Evolutionary conservation across 2,797 vertebrate species (phyloP), one percentile per base, ranked within the genome.

Genomic region (Cynopterus sphinx): DNA sequence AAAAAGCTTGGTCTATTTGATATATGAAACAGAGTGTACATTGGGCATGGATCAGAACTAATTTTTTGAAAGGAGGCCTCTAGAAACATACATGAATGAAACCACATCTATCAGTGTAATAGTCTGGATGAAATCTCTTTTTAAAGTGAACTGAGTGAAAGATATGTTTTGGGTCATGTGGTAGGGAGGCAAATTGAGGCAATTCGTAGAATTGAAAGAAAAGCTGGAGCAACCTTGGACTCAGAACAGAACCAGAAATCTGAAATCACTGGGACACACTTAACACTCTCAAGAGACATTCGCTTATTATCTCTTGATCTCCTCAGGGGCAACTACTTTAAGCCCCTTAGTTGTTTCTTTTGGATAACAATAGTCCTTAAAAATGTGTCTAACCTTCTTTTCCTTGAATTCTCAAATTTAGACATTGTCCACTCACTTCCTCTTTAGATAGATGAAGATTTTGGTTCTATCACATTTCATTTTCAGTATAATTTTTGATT

Each of bases 401-500:
- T 78, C 78, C 43, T 82, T 65, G 3, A 57, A 55, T 86, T 79
- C n/a, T 68, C 17, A 83, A 67, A 77, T 71, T 49, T 61, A 73
- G 49, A 71, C 31, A 61, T 53, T 77, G 10, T 77, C 78, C 8
- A 43, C 51, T 36, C 6, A 79, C 28, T 96, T 91, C 57, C n/a
- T 67, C 8, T 67, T 83, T 39, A 67, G 22, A 57, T 11, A 49
- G 17, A 84, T 84, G 77, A 86, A 78, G 24, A 77, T 65, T 79
- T 91, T 39, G 15, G 15, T 90, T 67, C 36, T 67, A 10, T 91
- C 83, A 33, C 21, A 71, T 84, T 92, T 24, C 26, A 61, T 88
- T 94, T 90, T 49, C 26, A 67, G 0, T 86, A 57, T 71, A 92
- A 90, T 67, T 87, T 79, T 92, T 92, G 31, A 94, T 85, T 85